phyloP scores from a whole-genome alignment of 2,797 vertebrate genomes.

The Myotis daubentonii region DNA sequence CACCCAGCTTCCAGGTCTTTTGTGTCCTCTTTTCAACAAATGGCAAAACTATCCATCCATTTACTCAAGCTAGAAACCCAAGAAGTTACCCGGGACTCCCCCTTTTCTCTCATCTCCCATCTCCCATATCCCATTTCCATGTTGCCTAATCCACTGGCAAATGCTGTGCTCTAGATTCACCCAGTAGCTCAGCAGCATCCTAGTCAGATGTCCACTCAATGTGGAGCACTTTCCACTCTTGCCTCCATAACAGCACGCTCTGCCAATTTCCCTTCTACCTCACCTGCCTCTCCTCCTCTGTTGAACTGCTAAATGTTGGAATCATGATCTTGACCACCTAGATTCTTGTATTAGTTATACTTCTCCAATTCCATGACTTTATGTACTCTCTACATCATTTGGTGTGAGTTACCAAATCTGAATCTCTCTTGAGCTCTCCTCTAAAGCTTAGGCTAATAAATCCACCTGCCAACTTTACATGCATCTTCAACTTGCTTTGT shows the following conservation, averaged over 20 bases:
- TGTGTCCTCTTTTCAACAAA: background rate
- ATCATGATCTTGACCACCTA: background rate
- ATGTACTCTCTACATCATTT: background rate
- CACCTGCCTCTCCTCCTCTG: background rate
- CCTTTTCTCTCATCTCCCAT: background rate
- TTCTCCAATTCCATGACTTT: background rate
- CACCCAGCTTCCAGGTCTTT: background rate
- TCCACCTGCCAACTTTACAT: background rate
- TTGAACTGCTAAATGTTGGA: background rate
- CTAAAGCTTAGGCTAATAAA: background rate
- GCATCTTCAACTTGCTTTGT: background rate
- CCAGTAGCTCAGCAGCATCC: background rate
- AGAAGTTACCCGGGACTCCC: background rate
- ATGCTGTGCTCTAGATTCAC: background rate
- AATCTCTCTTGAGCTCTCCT: background rate
- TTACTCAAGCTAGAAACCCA: conserved; percentile 5
- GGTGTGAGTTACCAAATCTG: background rate
- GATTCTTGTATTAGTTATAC: conserved; percentile 18
- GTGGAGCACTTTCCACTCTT: background rate
- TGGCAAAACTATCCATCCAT: background rate
- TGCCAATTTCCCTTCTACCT: background rate
- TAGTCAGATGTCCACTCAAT: background rate
- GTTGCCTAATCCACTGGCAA: background rate
- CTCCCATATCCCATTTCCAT: background rate
- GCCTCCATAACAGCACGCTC: background rate